phyloP scores from a whole-genome alignment of 2,888 invertebrate species.

The Leptura quadrifasciata region DNA sequence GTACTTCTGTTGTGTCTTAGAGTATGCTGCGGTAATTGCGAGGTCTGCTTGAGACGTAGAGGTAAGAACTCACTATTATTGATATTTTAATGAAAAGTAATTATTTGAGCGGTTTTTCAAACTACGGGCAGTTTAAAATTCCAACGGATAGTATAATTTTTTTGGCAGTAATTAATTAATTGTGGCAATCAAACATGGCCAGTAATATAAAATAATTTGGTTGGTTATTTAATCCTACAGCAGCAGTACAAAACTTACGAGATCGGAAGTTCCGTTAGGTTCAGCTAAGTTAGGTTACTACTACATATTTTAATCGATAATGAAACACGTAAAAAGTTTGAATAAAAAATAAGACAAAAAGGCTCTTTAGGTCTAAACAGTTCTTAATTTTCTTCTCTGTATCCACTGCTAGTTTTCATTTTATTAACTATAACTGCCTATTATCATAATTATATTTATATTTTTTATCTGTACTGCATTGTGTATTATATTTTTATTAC shows the following conservation, averaged over 20 bases:
- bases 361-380: too few relatives aligned
- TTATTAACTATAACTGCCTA: too few relatives aligned
- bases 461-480: too few relatives aligned
- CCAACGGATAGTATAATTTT: not conserved
- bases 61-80: not conserved
- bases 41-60: not conserved
- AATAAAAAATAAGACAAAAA: too few relatives aligned
- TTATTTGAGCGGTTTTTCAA: slow-evolving; percentile 13
- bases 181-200: not conserved
- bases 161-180: slow-evolving; percentile 6
- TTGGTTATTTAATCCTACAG: not conserved
- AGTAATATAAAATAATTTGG: slow-evolving; percentile 11
- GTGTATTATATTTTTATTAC: too few relatives aligned
- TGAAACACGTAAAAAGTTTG: too few relatives aligned
- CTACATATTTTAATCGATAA: too few relatives aligned
- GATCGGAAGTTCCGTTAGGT: not conserved
- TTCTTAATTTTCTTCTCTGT: too few relatives aligned
- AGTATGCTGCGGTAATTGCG: not conserved
- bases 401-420: too few relatives aligned
- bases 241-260: slow-evolving; percentile 7
- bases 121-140: not conserved
- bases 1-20: not conserved
- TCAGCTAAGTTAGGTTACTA: too few relatives aligned
- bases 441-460: too few relatives aligned
- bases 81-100: not conserved